A percentile compares a stretch with the other conserved stretches of the same genome.
Evolutionary conservation across 1,140 invertebrate genomes (phyloP).

Genomic region (Meloidogyne chitwoodi): DNA sequence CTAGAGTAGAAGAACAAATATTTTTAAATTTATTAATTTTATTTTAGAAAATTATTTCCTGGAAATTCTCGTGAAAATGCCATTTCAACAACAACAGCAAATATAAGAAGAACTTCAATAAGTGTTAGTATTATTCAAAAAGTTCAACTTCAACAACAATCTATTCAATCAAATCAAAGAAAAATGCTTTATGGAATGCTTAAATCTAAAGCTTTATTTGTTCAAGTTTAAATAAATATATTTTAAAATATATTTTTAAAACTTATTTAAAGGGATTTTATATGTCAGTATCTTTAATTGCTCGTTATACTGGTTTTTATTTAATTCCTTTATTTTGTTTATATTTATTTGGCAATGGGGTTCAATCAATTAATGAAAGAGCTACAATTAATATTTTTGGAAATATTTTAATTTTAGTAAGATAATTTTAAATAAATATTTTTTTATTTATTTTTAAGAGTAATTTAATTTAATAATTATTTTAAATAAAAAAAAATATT

Average conservation of each 20-base stretch:
- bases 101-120: neutral
- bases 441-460: neutral
- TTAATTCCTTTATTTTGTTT: neutral
- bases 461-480: neutral
- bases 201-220: neutral
- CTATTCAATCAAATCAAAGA: neutral
- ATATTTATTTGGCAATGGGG: neutral
- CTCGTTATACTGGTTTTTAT: neutral
- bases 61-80: neutral
- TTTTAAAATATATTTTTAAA: neutral
- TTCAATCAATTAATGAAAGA: neutral
- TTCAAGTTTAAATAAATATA: neutral
- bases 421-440: too few relatives aligned
- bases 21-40: too few relatives aligned
- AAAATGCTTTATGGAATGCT: neutral
- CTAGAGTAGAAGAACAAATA: too few relatives aligned
- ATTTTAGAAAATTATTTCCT: neutral
- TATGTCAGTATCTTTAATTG: neutral
- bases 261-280: neutral
- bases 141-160: neutral
- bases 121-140: neutral
- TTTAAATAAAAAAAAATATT: neutral
- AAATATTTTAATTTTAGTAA: slow-evolving; percentile 12
- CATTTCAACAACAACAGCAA: neutral
- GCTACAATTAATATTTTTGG: neutral